These are phyloP conservation scores for Deilephila elpenor DNA, from an alignment of 2,888 invertebrate species.

Conservation along the genomic window DNA sequence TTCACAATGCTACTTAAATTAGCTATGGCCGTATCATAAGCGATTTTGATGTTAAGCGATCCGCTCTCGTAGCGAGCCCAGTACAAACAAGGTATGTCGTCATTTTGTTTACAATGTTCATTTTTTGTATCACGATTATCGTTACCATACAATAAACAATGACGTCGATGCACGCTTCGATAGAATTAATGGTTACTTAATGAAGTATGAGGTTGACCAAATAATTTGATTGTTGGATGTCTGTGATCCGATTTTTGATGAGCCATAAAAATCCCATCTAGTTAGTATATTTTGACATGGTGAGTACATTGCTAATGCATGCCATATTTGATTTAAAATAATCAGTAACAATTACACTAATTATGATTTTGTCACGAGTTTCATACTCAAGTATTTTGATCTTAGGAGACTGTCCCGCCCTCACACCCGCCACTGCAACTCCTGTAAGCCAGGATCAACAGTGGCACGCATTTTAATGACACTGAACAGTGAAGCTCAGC, in stretches of 20 bases:
- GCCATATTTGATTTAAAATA: too few relatives aligned
- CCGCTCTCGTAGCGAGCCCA: conserved; percentile 56
- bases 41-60: conserved; percentile 66
- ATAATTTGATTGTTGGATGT: conserved; percentile 11
- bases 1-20: conserved; percentile 85
- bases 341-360: too few relatives aligned
- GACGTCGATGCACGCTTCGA: conserved; percentile 49
- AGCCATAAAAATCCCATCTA: background rate
- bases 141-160: conserved; percentile 49
- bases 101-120: conserved; percentile 58
- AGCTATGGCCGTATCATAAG: conserved; percentile 76
- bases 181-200: conserved; percentile 67
- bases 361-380: too few relatives aligned
- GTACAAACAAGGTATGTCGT: conserved; percentile 68
- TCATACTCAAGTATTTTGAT: too few relatives aligned
- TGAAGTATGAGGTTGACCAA: conserved; percentile 35
- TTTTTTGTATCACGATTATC: conserved; percentile 58
- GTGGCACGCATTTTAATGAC: too few relatives aligned
- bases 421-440: too few relatives aligned
- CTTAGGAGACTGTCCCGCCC: too few relatives aligned
- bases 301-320: too few relatives aligned
- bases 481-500: too few relatives aligned
- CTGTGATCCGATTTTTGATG: background rate
- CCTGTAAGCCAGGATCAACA: too few relatives aligned
- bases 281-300: too few relatives aligned